Evolutionary conservation across 2,797 vertebrate species (phyloP), one percentile per base, ranked within the genome.

Genomic region (Betta splendens): DNA sequence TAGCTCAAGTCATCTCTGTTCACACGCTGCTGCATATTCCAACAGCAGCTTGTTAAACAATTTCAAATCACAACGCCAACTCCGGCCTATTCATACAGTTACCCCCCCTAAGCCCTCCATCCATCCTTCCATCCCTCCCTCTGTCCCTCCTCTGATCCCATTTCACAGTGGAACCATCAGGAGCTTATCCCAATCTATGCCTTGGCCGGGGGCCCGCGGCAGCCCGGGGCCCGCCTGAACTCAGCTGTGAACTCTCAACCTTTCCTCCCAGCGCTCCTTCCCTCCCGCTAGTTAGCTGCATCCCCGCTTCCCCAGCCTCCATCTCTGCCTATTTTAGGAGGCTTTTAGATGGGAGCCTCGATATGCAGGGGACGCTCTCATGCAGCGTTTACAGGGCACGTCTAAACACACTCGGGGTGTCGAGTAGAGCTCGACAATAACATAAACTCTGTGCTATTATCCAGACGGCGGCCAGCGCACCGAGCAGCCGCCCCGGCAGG

Each of bases 91-190:
- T 78, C 53, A 70, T 83, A 75, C 74, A 77, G 66, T 75, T 47
- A 61, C 47, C 31, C 54, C 58, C 18, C 57, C 35, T 25, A 52
- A 38, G 50, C 56, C 50, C 61, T 65, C 51, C 63, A 52, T 64
- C 63, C 58, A 50, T 64, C 59, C 63, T 36, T 57, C 63, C 48
- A 44, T 66, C 56, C 69, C 72, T 79, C 72, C 58, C 75, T 75
- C 64, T 77, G 72, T 85, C 68, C 76, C 75, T 82, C 62, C 55
- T 83, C 81, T 85, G 85, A 89, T 89, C 87, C 79, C 72, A 77
- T 89, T 90, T 87, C 85, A 85, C 79, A 87, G 79, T 83, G 71
- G 68, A 83, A 80, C 84, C 81, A 80, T 80, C 80, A 85, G 81
- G 70, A 80, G 83, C 79, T 89, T 88, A 87, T 88, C 83, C 72